These are phyloP conservation scores for Acipenser transmontanus DNA, from an alignment of 2,797 vertebrate genomes.

Conservation along the genomic window DNA sequence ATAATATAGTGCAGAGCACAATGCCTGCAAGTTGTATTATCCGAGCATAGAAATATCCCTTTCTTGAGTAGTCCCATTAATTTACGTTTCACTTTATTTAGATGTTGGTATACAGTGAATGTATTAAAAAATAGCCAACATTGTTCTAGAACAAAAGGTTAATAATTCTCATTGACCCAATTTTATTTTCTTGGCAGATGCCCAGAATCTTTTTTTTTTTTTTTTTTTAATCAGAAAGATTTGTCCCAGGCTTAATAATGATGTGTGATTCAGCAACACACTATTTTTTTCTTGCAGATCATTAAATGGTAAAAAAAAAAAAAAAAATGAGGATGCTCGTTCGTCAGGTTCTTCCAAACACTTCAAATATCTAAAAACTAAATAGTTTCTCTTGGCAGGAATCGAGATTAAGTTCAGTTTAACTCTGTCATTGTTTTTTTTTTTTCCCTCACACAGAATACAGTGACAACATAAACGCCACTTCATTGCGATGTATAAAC, in stretches of 20 bases:
- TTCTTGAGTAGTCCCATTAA: too few relatives aligned
- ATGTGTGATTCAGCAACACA: neutral
- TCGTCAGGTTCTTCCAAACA: neutral
- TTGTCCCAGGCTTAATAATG: constrained; percentile 8
- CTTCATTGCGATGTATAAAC: constrained; percentile 17
- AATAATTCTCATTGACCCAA: too few relatives aligned
- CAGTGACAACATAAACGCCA: neutral
- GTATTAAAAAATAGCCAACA: too few relatives aligned
- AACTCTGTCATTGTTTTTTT: neutral
- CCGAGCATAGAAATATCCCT: too few relatives aligned
- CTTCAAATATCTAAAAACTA: neutral
- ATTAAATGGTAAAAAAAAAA: neutral
- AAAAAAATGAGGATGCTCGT: neutral
- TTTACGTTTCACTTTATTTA: too few relatives aligned
- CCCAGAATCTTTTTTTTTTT: too few relatives aligned
- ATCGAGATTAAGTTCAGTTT: neutral
- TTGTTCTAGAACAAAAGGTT: too few relatives aligned
- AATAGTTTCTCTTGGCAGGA: neutral
- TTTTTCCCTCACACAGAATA: neutral
- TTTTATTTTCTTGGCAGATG: too few relatives aligned
- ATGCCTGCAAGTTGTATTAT: too few relatives aligned
- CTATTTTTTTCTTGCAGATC: neutral
- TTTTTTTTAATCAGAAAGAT: constrained; percentile 2
- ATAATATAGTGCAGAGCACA: too few relatives aligned
- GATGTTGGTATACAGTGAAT: too few relatives aligned